Base-by-base conservation (phyloP, 2,888 invertebrate genomes). In the Caenorhabditis sinica region DNA sequence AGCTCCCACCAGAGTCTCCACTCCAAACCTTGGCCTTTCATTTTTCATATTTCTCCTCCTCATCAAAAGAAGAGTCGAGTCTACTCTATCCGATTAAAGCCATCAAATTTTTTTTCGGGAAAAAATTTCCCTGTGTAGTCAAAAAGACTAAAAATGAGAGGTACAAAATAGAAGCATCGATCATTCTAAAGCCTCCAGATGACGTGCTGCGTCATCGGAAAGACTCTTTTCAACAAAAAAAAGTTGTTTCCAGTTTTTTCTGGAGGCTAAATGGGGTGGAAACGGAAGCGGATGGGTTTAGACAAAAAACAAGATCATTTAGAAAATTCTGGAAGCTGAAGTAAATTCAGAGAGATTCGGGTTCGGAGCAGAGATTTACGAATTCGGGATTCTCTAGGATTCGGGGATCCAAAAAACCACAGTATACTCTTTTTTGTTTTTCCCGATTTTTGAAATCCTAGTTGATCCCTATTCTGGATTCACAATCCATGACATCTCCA, bases 151-250 rank as follows among this genome's bases (percentile, higher is more conserved):
- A 60, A 36, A 28, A 63, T 28, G 43, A 68, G 68, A n/a, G 60
- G 51, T 13, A 65, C 33, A 25, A 15, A 51, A 66, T 40, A 25
- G 58, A 23, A 61, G 60, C 53, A 74, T 79, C 56, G 74, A 74
- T 75, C 75, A 65, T 30, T 56, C 51, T 43, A 65, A 65, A 65
- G 65, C 45, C 25, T n/a, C n/a, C 40, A 40, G 65, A 73, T 65
- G 73, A 66, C 72, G 74, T 75, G 72, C n/a, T n/a, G n/a, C 65
- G 65, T 66, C 65, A 66, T 66, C 65, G 28, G 51, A 45, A 45
- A 20, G 15, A 25, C 25, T 28, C 20, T 49, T 66, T 66, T 51
- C 49, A 30, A 40, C 40, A 30, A 61, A 72, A 36, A 58, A 61
- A 56, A 56, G 56, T 28, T 58, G 61, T 63, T 68, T 68, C 51